Evolutionary conservation across 2,888 invertebrate genomes (phyloP), one percentile per base, ranked within the genome.

Genomic region (Dasysyrphus tricinctus): DNA sequence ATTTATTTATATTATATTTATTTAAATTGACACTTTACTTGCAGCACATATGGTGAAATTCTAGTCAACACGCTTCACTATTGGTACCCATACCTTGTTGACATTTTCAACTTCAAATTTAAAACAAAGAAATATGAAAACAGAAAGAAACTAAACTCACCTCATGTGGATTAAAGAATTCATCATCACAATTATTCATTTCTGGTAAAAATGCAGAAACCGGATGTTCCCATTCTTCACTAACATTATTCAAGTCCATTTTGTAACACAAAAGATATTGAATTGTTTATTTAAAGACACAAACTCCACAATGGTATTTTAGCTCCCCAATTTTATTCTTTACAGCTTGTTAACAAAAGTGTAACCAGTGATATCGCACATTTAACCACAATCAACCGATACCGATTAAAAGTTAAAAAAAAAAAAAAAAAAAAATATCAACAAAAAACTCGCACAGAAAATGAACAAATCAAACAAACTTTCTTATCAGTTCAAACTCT

Each of bases 151-250:
- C 12, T 42, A 34, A 42, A 93, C 94, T 94, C 93, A 94, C 94
- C 91, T 94, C 94, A 92, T 94, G 94, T 88, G 94, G 94, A 90
- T 93, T 93, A 92, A 94, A 94, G 92, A 94, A 94, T 92, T 94
- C 94, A 90, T 94, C 94, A 88, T 93, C 93, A 88, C 94, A 94
- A 90, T 93, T 93, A 89, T 93, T 94, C 93, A 94, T 94, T 90
- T 94, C 94, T 91, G 94, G 94, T 88, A 94, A 93, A 83, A 94
- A 93, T 61, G 94, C 94, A 80, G 94, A 94, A 88, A 94, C 94
- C 90, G 94, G 94, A 89, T 94, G 93, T 92, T 94, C 94, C 94
- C 94, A 94, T 91, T 94, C 94, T 93, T 94, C 94, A 85, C 81
- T 89, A 54, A 89, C 89, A 80, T 88, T 88, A 56, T 88, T 89